Conservation (phyloP, 2,888 invertebrate species). For the Sepiola atlantica region DNA sequence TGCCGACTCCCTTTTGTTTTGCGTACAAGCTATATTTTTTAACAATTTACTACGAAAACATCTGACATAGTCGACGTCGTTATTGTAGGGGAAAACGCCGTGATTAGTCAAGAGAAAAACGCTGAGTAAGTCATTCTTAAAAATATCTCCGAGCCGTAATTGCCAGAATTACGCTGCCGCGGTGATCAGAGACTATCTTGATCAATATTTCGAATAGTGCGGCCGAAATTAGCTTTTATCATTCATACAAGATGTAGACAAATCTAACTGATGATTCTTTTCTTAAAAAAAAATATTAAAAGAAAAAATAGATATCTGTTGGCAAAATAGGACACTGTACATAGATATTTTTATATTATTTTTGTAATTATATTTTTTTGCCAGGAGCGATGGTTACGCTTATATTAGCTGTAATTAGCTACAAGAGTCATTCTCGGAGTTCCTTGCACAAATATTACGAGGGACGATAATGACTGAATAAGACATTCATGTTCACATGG, state of each 20-base stretch:
- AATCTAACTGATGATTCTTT: background rate
- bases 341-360: background rate
- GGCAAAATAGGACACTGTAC: background rate
- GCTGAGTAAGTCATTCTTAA: background rate
- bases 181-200: background rate
- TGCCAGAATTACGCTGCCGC: background rate
- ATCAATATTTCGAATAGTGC: background rate
- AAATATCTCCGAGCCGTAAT: slow-evolving; percentile 15
- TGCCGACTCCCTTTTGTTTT: background rate
- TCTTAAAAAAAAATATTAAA: background rate
- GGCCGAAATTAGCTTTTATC: background rate
- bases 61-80: too few species aligned
- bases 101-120: background rate
- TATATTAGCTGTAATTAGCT: background rate
- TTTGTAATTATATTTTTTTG: too few species aligned
- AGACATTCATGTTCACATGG: background rate
- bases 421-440: background rate
- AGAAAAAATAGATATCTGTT: background rate
- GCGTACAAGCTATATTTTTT: background rate
- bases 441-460: background rate
- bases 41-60: background rate
- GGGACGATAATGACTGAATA: background rate
- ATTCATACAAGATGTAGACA: background rate
- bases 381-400: background rate
- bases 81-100: background rate